Conservation (phyloP, 1,140 invertebrate species). For the Tachypleus tridentatus region DNA sequence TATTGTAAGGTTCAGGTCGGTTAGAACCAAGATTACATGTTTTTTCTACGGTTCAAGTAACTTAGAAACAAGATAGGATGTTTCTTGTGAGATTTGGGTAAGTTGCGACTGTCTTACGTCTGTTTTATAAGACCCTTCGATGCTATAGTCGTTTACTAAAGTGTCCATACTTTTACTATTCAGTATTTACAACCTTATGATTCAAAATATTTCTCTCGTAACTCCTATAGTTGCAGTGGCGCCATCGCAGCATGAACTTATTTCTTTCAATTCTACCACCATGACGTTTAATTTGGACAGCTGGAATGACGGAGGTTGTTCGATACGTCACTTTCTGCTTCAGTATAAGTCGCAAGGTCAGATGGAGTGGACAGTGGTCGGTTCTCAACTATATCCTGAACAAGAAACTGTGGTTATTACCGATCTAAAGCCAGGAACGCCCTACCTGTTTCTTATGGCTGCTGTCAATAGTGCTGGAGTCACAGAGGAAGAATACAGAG, state of each 20-base stretch:
- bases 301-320: conserved; percentile 43
- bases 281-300: conserved; percentile 35
- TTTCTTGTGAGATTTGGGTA: too few relatives aligned
- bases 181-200: too few relatives aligned
- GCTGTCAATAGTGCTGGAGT: conserved; percentile 93
- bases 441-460: conserved; percentile 55
- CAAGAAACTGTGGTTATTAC: neutral
- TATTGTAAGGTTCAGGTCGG: conserved; percentile 35
- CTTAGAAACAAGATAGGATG: too few relatives aligned
- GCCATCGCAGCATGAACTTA: conserved; percentile 16
- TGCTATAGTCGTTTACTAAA: too few relatives aligned
- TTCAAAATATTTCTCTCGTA: conserved; percentile 3
- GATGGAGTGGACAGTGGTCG: conserved; percentile 11
- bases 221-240: conserved; percentile 19
- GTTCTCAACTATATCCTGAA: conserved; percentile 14
- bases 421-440: conserved; percentile 29
- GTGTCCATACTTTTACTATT: too few relatives aligned
- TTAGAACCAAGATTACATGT: neutral
- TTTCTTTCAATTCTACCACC: conserved; percentile 32
- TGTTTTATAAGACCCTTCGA: too few relatives aligned
- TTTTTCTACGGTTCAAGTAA: neutral
- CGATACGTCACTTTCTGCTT: conserved; percentile 40
- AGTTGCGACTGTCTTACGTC: too few relatives aligned
- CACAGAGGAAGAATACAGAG: conserved; percentile 83
- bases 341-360: conserved; percentile 29